Conservation (phyloP, 2,797 vertebrate genomes). For the Cirrhinus mrigala region DNA sequence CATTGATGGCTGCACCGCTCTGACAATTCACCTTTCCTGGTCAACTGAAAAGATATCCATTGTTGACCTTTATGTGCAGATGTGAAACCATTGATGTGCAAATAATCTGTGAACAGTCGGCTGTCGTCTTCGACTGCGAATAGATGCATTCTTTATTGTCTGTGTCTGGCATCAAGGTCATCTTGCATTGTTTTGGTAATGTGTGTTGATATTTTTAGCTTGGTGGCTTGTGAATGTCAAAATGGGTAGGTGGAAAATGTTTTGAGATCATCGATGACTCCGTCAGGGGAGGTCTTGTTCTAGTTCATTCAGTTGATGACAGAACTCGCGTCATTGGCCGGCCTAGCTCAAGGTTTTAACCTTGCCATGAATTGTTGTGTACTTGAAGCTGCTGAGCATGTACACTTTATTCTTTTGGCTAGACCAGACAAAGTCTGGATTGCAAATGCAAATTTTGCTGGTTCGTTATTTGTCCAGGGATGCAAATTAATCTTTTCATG, state of each 20-base stretch:
- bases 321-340: conserved; percentile 58
- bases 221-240: conserved; percentile 8
- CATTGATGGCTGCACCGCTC: background rate
- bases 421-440: conserved; percentile 5
- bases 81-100: conserved; percentile 37
- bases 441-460: background rate
- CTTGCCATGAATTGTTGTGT: conserved; percentile 57
- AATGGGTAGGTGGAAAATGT: background rate
- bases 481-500: background rate
- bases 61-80: conserved; percentile 39
- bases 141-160: conserved; percentile 30
- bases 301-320: background rate
- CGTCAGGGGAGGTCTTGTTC: background rate
- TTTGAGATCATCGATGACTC: background rate
- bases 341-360: conserved; percentile 65
- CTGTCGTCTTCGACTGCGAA: background rate
- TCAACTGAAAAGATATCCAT: conserved; percentile 24
- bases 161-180: background rate
- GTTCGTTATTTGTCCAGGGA: background rate
- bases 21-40: conserved; percentile 21
- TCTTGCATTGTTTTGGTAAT: conserved; percentile 27
- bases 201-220: background rate
- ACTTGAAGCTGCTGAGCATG: conserved; percentile 4
- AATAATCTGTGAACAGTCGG: conserved; percentile 1
- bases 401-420: conserved; percentile 14